Percentiles rank a stretch among this genome's conserved stretches.
phyloP scores from a whole-genome alignment of 1,140 invertebrate species.

The Potamilus streckersoni region DNA sequence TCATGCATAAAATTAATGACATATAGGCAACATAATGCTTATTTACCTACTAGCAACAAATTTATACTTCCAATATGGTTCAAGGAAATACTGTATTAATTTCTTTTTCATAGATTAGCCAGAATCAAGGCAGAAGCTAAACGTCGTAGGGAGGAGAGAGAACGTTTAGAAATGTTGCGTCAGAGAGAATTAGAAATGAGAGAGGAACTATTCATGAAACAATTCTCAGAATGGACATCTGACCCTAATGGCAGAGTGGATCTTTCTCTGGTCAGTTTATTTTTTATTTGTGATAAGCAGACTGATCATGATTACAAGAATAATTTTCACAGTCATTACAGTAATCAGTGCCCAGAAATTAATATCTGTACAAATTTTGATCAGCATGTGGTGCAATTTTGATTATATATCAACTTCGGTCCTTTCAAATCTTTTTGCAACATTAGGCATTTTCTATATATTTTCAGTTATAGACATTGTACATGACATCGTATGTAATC shows the following conservation, averaged over 20 bases:
- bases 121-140: slow-evolving; percentile 65
- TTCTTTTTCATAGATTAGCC: slow-evolving; percentile 54
- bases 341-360: too few relatives aligned
- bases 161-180: slow-evolving; percentile 48
- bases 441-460: too few relatives aligned
- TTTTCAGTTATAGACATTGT: too few relatives aligned
- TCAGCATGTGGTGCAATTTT: too few relatives aligned
- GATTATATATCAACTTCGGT: too few relatives aligned
- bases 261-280: slow-evolving; percentile 57
- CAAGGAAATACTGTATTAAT: neutral
- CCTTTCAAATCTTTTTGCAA: too few relatives aligned
- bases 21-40: neutral
- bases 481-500: too few relatives aligned
- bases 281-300: neutral
- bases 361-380: too few relatives aligned
- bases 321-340: too few relatives aligned
- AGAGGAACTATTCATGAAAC: slow-evolving; percentile 47
- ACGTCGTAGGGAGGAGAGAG: slow-evolving; percentile 61
- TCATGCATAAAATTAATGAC: neutral
- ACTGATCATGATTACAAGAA: too few relatives aligned
- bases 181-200: slow-evolving; percentile 51
- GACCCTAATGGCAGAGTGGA: slow-evolving; percentile 54
- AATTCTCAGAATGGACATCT: slow-evolving; percentile 62
- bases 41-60: neutral
- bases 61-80: neutral